Conservation (phyloP, 2,113 vertebrate species). For the Caranx melampygus region DNA sequence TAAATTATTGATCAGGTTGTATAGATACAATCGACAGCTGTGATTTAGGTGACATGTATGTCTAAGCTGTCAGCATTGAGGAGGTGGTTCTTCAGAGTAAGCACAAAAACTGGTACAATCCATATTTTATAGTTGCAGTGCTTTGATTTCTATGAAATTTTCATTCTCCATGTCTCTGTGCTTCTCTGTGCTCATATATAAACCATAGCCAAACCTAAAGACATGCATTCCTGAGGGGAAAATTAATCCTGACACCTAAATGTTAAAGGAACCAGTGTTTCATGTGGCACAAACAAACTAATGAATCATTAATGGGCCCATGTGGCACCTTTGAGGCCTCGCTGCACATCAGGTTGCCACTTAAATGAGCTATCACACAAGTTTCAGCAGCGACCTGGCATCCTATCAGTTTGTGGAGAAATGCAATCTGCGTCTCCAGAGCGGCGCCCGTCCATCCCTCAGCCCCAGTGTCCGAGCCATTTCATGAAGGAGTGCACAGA, state of each 20-base stretch:
- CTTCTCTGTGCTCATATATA: background rate
- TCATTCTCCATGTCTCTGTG: background rate
- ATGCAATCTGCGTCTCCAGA: conserved; percentile 2
- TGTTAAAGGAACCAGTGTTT: conserved; percentile 30
- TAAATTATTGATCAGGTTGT: conserved; percentile 43
- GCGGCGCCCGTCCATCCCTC: background rate
- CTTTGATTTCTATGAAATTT: background rate
- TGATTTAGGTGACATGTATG: conserved; percentile 11
- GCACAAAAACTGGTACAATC: background rate
- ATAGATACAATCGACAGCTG: conserved; percentile 11
- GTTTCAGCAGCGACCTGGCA: conserved; percentile 10
- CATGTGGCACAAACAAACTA: conserved; percentile 37
- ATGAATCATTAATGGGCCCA: conserved; percentile 56
- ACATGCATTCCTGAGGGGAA: background rate
- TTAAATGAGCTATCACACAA: conserved; percentile 30
- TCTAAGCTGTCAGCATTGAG: background rate
- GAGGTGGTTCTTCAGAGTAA: background rate
- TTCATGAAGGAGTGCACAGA: conserved; percentile 28
- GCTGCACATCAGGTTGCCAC: conserved; percentile 33
- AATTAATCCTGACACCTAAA: conserved; percentile 14
- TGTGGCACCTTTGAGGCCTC: conserved; percentile 27
- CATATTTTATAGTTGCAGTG: background rate
- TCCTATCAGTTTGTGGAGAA: conserved; percentile 18
- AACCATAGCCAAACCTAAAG: background rate
- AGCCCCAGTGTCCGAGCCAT: conserved; percentile 1